Percentiles rank a stretch among this genome's conserved stretches.
Evolutionary conservation across 2,113 vertebrate species (phyloP).

Genomic region (Ariopsis seemanni): DNA sequence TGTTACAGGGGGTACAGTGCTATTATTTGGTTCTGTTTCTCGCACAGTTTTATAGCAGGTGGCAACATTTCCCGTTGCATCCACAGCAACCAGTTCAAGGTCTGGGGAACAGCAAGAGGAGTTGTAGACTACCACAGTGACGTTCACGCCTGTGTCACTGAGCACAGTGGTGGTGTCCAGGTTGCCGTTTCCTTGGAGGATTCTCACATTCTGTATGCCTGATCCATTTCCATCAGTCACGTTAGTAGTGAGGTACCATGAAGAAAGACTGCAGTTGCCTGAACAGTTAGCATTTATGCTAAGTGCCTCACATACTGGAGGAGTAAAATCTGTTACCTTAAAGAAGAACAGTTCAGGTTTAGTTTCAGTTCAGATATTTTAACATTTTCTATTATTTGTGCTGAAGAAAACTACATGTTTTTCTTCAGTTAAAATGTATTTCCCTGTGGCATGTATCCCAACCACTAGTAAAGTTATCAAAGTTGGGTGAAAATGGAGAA

Average conservation of each 20-base stretch:
- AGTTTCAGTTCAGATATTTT: too few species aligned
- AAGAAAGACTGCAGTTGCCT: conserved; percentile 45
- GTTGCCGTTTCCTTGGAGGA: conserved; percentile 62
- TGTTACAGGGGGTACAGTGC: background rate
- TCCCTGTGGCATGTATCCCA: too few species aligned
- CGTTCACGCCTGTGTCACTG: conserved; percentile 42
- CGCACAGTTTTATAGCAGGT: conserved; percentile 56
- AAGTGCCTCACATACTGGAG: conserved; percentile 58
- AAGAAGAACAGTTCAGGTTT: background rate
- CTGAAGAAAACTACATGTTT: too few species aligned
- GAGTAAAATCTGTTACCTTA: conserved; percentile 64
- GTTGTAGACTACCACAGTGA: conserved; percentile 61
- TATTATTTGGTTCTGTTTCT: background rate
- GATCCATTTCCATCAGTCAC: conserved; percentile 69
- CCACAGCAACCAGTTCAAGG: conserved; percentile 63
- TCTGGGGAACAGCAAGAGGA: conserved; percentile 65
- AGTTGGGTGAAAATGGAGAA: too few species aligned
- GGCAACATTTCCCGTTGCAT: conserved; percentile 67
- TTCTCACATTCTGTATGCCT: conserved; percentile 58
- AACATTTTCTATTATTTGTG: too few species aligned
- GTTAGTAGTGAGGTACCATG: conserved; percentile 62
- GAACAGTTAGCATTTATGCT: conserved; percentile 48
- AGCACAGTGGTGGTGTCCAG: conserved; percentile 58
- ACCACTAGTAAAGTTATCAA: too few species aligned
- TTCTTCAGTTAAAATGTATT: too few species aligned